Evolutionary conservation across 2,797 vertebrate species (phyloP).

Genomic region (Takifugu ocellatus): DNA sequence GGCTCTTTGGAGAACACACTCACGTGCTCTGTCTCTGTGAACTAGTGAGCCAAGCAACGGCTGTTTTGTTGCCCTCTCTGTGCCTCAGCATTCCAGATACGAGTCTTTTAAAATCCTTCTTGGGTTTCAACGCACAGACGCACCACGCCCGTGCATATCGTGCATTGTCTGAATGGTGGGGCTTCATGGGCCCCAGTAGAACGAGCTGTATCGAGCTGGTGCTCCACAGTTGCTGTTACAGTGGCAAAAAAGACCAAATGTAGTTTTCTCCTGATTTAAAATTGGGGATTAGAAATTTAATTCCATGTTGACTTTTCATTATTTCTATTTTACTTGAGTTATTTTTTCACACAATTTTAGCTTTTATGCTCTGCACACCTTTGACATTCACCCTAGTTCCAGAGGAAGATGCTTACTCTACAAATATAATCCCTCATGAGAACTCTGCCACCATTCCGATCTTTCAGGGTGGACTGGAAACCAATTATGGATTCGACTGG

Average conservation of each 20-base stretch:
- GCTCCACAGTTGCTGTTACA: too few relatives aligned
- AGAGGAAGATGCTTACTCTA: slow-evolving; percentile 9
- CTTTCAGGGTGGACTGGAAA: neutral
- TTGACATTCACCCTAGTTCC: slow-evolving; percentile 5
- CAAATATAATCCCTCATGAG: slow-evolving; percentile 19
- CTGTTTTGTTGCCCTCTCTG: slow-evolving; percentile 35
- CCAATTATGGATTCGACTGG: neutral
- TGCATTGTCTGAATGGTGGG: slow-evolving; percentile 1
- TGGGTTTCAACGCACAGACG: slow-evolving; percentile 6
- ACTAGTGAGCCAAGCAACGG: slow-evolving; percentile 39
- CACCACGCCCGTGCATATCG: neutral
- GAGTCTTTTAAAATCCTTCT: slow-evolving; percentile 19
- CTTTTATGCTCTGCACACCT: too few relatives aligned
- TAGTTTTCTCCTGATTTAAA: too few relatives aligned
- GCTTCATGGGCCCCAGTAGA: too few relatives aligned
- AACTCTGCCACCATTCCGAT: neutral
- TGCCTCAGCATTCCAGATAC: slow-evolving; percentile 43
- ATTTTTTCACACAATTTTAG: too few relatives aligned
- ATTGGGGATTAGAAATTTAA: too few relatives aligned
- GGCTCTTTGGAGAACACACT: neutral
- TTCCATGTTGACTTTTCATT: too few relatives aligned
- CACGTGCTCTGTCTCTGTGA: slow-evolving; percentile 4
- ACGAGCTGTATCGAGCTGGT: too few relatives aligned
- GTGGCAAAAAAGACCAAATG: too few relatives aligned
- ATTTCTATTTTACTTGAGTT: too few relatives aligned